These are phyloP conservation scores for Hycleus cichorii DNA, from an alignment of 1,140 invertebrate genomes.

Conservation along the genomic window DNA sequence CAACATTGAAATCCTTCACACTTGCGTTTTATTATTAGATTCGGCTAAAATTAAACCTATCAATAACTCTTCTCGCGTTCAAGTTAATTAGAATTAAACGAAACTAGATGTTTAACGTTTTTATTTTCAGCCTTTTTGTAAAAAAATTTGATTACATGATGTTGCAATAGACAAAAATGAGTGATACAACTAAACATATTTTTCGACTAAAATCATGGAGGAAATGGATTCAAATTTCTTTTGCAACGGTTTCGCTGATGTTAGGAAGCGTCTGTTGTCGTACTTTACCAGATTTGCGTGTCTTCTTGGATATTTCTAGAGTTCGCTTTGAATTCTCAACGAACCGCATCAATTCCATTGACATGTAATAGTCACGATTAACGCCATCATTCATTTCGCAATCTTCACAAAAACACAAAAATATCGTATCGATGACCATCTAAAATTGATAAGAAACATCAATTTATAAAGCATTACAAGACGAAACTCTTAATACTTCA, in stretches of 20 bases:
- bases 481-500: constrained; percentile 48
- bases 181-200: no score
- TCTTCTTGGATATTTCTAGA: constrained; percentile 28
- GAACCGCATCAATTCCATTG: constrained; percentile 62
- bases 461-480: constrained; percentile 3
- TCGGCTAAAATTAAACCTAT: no score
- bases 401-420: constrained; percentile 77
- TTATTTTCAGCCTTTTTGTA: no score
- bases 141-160: no score
- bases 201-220: no score
- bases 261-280: constrained; percentile 4
- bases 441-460: constrained; percentile 40
- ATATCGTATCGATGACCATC: constrained; percentile 78
- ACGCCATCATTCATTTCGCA: constrained; percentile 67
- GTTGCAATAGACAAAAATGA: no score
- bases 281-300: background rate
- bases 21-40: no score
- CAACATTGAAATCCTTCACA: no score
- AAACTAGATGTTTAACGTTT: no score
- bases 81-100: no score
- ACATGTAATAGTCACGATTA: constrained; percentile 66
- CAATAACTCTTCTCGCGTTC: no score
- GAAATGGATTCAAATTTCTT: background rate
- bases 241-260: constrained; percentile 2
- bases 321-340: constrained; percentile 59